Evolutionary conservation across 64 coral and sea anemone species (phyloP), one percentile per base, ranked within the genome.

Genomic region (Montipora sp.): DNA sequence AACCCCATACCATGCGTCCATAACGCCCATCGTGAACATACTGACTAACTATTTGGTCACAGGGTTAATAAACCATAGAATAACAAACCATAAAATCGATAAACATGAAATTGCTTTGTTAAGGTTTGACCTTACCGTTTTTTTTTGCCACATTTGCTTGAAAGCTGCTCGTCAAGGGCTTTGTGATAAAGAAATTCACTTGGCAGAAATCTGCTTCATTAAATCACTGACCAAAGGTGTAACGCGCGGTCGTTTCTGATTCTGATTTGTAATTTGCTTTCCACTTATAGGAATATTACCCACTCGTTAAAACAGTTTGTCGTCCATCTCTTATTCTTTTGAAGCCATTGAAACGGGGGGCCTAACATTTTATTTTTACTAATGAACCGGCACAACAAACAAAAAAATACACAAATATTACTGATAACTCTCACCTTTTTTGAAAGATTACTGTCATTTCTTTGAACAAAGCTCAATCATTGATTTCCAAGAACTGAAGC

Each of bases 311-410:
- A 85, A 8, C 45, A 49, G 82, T 85, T 5, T 36, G 61, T 72
- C 49, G 43, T 19, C 47, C 82, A 85, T 85, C 63, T 47, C 46
- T 47, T 47, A 83, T 83, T 83, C 27, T 46, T 83, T 47, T 67
- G n/a, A 2, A n/a, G 21, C 8, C 61, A 43, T 65, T 50, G 61
- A 71, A 70, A 72, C 11, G 12, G 3, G 45, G 36, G 19, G 51
- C 68, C 4, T 20, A 46, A 83, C 23, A 18, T 2, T 19, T 50
- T 85, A 14, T 50, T 85, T 71, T 85, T 43, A 27, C n/a, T 44
- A 22, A 23, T 22, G 9, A n/a, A 60, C 3, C 20, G 36, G 14
- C 58, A 8, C 5, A 55, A 79, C 53, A 1, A 7, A 22, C 18
- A 57, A 8, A 57, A 6, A 71, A 8, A 71, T 71, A 15, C 15